Evolutionary conservation across 2,888 invertebrate species (phyloP).

Genomic region (Aproaerema taeniolella): DNA sequence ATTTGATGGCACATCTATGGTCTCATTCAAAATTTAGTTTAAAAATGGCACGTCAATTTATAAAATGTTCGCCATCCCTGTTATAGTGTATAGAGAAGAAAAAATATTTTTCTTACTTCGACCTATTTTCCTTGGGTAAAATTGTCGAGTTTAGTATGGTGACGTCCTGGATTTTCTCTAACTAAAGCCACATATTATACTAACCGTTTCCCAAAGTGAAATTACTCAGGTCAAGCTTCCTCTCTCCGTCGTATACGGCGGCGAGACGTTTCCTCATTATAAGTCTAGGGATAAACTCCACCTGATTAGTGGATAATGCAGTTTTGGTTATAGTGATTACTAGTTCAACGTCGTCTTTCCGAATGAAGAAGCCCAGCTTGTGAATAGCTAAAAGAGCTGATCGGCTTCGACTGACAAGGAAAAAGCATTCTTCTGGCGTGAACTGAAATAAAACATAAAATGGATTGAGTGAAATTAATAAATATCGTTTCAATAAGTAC

Average conservation of each 20-base stretch:
- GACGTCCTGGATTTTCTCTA: no score
- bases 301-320: constrained; percentile 24
- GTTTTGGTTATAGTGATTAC: constrained; percentile 32
- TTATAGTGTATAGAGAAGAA: no score
- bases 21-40: no score
- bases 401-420: constrained; percentile 42
- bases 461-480: background rate
- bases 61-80: no score
- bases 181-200: no score
- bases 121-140: no score
- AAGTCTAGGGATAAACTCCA: constrained; percentile 47
- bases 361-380: constrained; percentile 39
- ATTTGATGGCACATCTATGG: no score
- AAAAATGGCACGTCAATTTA: no score
- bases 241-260: constrained; percentile 25
- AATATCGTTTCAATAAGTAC: no score
- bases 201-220: constrained; percentile 51
- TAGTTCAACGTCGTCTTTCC: constrained; percentile 35
- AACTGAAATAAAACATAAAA: constrained; percentile 42
- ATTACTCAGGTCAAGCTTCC: constrained; percentile 35
- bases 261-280: constrained; percentile 38
- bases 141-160: no score
- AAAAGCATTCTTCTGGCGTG: constrained; percentile 44
- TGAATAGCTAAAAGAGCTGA: constrained; percentile 43
- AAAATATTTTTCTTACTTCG: no score